Conservation (phyloP, 2,888 invertebrate genomes). For the Crematogaster levior region DNA sequence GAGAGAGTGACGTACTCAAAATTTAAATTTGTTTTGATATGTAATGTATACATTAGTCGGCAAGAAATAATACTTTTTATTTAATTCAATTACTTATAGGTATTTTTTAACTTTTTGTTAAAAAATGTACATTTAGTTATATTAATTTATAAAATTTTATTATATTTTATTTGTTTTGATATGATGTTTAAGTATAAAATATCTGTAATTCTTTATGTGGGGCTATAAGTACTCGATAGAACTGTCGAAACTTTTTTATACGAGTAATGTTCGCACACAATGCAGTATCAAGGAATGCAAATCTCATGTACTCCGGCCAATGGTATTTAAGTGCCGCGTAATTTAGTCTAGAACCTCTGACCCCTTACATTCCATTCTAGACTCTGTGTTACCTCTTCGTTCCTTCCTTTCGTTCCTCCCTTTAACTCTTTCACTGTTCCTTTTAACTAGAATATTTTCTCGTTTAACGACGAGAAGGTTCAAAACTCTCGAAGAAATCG, state of each 20-base stretch:
- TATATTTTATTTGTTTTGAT: background rate
- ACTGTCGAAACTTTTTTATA: slow-evolving; percentile 65
- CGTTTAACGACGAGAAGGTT: slow-evolving; percentile 23
- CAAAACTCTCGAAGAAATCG: background rate
- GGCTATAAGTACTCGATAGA: slow-evolving; percentile 60
- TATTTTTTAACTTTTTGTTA: background rate
- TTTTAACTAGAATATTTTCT: slow-evolving; percentile 29
- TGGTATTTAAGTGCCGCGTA: slow-evolving; percentile 79
- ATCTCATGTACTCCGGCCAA: slow-evolving; percentile 77
- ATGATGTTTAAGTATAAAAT: background rate
- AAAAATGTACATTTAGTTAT: background rate
- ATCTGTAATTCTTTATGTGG: slow-evolving; percentile 20
- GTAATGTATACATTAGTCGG: background rate
- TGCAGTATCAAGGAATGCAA: slow-evolving; percentile 77
- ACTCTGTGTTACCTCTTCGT: slow-evolving; percentile 16
- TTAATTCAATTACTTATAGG: background rate
- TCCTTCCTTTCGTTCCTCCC: background rate
- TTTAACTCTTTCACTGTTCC: slow-evolving; percentile 10
- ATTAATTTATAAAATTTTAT: background rate
- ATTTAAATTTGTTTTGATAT: slow-evolving; percentile 2
- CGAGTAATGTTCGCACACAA: slow-evolving; percentile 57
- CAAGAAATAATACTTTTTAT: background rate
- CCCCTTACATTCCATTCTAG: slow-evolving; percentile 53
- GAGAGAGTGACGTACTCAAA: background rate
- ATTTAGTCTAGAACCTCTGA: slow-evolving; percentile 76